Evolutionary conservation across 2,888 invertebrate genomes (phyloP), one percentile per base, ranked within the genome.

Genomic region (Gryllus longicercus): DNA sequence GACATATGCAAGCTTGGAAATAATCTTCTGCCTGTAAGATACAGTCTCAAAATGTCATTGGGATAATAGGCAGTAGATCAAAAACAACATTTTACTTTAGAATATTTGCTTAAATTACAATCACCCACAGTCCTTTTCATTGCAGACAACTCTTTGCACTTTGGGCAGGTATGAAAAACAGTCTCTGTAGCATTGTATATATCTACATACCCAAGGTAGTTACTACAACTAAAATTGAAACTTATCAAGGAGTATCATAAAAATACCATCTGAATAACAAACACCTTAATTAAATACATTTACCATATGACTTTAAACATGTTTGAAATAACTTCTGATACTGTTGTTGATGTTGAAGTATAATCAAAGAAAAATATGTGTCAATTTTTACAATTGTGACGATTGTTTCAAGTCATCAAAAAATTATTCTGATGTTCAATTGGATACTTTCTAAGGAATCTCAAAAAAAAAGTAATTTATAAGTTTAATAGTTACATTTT

Each of bases 201-300:
- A 18, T 63, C 63, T n/a, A 63, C 14, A 63, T 63, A 18, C 63
- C 63, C 63, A 63, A n/a, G 63, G 63, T n/a, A 63, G 12, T 18
- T n/a, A 63, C 63, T 63, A 63, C 63, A 63, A 63, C 14, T 63
- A 63, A 63, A 63, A 4, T 63, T 63, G 63, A n/a, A 63, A 63
- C n/a, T 5, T 63, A 63, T 63, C 63, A 63, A 63, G n/a, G 14
- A 18, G 63, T 63, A n/a, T 63, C 63, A 63, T 63, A 63, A 63
- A 63, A 63, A 63, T 63, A 63, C 63, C 63, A 63, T 63, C 63
- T 63, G 16, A 63, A 63, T 63, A 63, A 63, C 63, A 63, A 63
- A 63, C n/a, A 63, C 63, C 63, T 18, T 63, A 63, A 18, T 63
- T 63, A 63, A 63, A 63, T 63, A 63, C 63, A 63, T 63, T 8